Conservation (phyloP, 2,797 vertebrate species). For the Ciconia nigra region DNA sequence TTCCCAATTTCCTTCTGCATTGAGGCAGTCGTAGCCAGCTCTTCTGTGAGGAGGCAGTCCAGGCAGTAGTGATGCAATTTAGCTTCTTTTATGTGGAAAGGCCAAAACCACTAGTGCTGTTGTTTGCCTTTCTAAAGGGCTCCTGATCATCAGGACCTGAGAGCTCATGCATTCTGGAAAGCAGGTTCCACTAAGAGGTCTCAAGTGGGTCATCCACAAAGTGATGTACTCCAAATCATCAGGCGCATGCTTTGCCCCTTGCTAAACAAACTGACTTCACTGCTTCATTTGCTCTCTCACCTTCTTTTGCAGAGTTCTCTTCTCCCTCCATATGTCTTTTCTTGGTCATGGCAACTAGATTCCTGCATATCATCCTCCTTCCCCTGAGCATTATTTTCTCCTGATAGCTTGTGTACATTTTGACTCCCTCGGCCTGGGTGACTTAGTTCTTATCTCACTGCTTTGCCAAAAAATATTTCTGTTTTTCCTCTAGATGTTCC, state of each 20-base stretch:
- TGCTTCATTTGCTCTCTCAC: not conserved
- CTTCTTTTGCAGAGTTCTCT: not conserved
- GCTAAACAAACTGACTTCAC: not conserved
- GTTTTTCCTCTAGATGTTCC: not conserved
- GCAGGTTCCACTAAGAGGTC: not conserved
- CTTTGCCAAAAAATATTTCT: not conserved
- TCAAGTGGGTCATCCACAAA: not conserved
- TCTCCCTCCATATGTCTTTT: not conserved
- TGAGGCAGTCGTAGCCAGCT: not conserved
- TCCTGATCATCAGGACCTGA: not conserved
- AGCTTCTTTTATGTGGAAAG: not conserved
- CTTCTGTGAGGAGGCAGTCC: not conserved
- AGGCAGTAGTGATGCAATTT: not conserved
- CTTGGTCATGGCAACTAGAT: not conserved
- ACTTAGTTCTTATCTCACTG: not conserved
- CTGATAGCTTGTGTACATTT: not conserved
- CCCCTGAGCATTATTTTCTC: not conserved
- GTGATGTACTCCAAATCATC: not conserved
- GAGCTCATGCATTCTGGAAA: not conserved
- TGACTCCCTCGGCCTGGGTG: not conserved
- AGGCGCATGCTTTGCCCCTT: not conserved
- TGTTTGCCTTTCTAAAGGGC: not conserved
- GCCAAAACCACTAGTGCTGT: not conserved
- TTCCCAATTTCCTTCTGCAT: not conserved
- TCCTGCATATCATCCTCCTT: not conserved